Evolutionary conservation across 2,888 invertebrate species (phyloP).

Genomic region (Tenodera sinensis): DNA sequence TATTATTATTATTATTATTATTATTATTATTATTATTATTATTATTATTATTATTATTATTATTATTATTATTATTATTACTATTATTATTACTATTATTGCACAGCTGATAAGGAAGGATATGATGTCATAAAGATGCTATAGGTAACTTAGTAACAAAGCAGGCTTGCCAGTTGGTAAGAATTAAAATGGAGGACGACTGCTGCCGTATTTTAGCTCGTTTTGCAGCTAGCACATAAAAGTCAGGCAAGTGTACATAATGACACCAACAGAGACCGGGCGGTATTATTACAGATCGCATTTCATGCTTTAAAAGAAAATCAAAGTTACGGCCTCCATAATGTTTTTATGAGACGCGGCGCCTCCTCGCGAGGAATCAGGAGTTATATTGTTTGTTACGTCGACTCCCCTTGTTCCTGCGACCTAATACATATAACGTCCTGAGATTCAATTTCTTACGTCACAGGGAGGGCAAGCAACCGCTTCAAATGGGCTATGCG

Average conservation of each 20-base stretch:
- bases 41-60: no score
- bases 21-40: no score
- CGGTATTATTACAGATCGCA: slow-evolving; percentile 19
- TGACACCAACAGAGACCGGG: neutral
- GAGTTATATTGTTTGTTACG: neutral
- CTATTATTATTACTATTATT: no score
- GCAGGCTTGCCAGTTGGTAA: neutral
- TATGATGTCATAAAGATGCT: no score
- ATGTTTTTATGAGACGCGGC: neutral
- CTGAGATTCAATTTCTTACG: neutral
- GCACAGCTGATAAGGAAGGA: no score
- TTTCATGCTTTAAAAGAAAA: slow-evolving; percentile 11
- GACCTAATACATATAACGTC: neutral
- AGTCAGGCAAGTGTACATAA: neutral
- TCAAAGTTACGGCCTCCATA: neutral
- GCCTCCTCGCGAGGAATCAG: neutral
- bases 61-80: no score
- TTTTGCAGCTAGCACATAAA: neutral
- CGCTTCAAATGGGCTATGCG: no score
- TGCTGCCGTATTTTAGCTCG: neutral
- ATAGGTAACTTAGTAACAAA: neutral
- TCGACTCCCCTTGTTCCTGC: neutral
- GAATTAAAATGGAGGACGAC: neutral
- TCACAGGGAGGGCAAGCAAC: no score
- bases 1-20: no score